Conservation (phyloP, 1,140 invertebrate species). For the Manduca sexta region DNA sequence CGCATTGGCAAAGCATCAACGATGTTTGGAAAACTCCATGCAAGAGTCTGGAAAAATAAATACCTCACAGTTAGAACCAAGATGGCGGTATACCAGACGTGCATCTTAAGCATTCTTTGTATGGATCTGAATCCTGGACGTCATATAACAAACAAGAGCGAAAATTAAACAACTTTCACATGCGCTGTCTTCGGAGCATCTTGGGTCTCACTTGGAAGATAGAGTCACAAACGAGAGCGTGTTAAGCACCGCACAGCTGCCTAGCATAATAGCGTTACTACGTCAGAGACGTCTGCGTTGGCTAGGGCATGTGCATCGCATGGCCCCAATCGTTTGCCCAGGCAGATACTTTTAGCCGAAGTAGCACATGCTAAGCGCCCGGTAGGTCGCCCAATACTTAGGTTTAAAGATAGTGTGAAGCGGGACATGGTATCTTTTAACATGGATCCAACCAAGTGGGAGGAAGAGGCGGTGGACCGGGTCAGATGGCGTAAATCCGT, state of each 20-base stretch:
- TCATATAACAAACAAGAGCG: too few species aligned
- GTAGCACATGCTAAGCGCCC: conserved; percentile 4
- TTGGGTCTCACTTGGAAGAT: not conserved
- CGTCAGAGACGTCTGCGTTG: conserved; percentile 12
- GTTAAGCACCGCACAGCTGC: not conserved
- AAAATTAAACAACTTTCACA: too few species aligned
- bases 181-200: not conserved
- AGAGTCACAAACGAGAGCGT: not conserved
- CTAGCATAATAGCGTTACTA: conserved; percentile 10
- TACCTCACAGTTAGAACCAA: too few species aligned
- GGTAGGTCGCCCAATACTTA: not conserved
- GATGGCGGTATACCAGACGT: too few species aligned
- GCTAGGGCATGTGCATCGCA: conserved; percentile 14
- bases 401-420: conserved; percentile 8
- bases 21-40: too few species aligned
- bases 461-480: too few species aligned
- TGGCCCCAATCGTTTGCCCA: conserved; percentile 3
- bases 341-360: not conserved
- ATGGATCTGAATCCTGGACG: too few species aligned
- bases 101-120: too few species aligned
- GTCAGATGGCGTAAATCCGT: too few species aligned
- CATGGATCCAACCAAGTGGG: too few species aligned
- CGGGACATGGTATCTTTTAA: conserved; percentile 4
- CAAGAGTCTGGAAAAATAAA: too few species aligned
- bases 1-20: too few species aligned